Evolutionary conservation across 2,113 vertebrate species (phyloP), one percentile per base, ranked within the genome.

Genomic region (Oostethus manadensis): DNA sequence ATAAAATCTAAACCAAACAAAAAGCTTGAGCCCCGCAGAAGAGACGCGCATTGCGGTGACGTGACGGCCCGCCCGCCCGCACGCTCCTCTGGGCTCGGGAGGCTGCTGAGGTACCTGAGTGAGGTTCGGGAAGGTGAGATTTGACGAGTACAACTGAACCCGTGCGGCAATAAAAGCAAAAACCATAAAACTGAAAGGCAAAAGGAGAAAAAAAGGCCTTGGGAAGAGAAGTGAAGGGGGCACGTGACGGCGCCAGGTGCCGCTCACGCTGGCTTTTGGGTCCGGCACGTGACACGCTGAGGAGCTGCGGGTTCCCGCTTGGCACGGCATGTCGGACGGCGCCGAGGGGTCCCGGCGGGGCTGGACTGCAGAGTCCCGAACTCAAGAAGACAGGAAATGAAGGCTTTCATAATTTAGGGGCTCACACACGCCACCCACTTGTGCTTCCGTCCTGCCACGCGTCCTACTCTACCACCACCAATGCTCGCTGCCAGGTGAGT

Each of bases 261-360:
- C 5, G 38, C 33, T 55, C 6, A 9, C 14, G 22, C 2, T 6
- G 8, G 7, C 16, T 0, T 15, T n/a, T 3, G 6, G 10, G 33
- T 38, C 23, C 6, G 21, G 8, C 13, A 23, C 16, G 3, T 40
- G n/a, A 14, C 38, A 42, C 38, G 13, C 13, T 42, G 42, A 55
- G 42, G 43, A 57, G 73, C 58, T 48, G 50, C 47, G 54, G 82
- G 81, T 85, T 85, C 29, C n/a, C 7, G 81, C 81, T 82, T 63
- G 62, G 74, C 68, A 56, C 50, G 49, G 51, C 20, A 48, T 56
- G 49, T 8, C 58, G 49, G 66, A 40, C 22, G 55, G 58, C 46
- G 18, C 35, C 10, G 9, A 18, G n/a, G 40, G 23, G 21, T 63
- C 60, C 62, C 43, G 59, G 45, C 16, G 26, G 44, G 38, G 29